phyloP scores from a whole-genome alignment of 1,140 invertebrate species.

The Planococcus citri region DNA sequence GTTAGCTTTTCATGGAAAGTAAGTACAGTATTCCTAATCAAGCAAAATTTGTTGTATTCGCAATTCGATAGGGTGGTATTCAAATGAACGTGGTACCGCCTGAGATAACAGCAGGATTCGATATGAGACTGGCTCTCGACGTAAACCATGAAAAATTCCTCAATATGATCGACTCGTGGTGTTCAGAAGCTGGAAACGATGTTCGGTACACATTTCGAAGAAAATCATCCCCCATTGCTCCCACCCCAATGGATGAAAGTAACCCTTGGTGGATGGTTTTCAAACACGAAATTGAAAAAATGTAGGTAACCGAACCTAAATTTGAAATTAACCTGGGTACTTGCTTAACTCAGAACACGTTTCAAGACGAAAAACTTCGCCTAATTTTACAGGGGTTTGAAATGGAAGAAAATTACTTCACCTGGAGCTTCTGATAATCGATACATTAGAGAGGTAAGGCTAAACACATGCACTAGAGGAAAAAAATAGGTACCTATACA shows the following conservation, averaged over 20 bases:
- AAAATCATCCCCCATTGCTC: slow-evolving; percentile 45
- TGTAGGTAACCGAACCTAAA: slow-evolving; percentile 14
- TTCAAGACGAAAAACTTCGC: no score
- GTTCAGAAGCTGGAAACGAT: slow-evolving; percentile 63
- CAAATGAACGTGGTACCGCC: slow-evolving; percentile 87
- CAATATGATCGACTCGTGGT: slow-evolving; percentile 61
- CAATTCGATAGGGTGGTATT: slow-evolving; percentile 63
- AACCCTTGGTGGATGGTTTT: slow-evolving; percentile 78
- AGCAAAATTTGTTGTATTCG: no score
- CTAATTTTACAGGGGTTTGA: slow-evolving; percentile 37
- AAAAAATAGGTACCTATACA: no score
- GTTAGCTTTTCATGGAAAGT: background rate
- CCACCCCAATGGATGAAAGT: slow-evolving; percentile 50
- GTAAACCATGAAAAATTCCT: slow-evolving; percentile 59
- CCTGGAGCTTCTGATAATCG: slow-evolving; percentile 67
- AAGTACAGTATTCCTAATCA: background rate
- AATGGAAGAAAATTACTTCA: slow-evolving; percentile 54
- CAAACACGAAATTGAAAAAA: slow-evolving; percentile 33
- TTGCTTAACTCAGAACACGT: background rate
- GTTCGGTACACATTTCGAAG: slow-evolving; percentile 63
- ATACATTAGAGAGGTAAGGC: no score
- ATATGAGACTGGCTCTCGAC: slow-evolving; percentile 62
- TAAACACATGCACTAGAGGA: no score
- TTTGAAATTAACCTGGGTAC: background rate
- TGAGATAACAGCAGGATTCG: slow-evolving; percentile 59